A percentile compares a stretch with the other conserved stretches of the same genome.
phyloP scores from a whole-genome alignment of 2,113 vertebrate genomes.

The Ardeotis arabs region DNA sequence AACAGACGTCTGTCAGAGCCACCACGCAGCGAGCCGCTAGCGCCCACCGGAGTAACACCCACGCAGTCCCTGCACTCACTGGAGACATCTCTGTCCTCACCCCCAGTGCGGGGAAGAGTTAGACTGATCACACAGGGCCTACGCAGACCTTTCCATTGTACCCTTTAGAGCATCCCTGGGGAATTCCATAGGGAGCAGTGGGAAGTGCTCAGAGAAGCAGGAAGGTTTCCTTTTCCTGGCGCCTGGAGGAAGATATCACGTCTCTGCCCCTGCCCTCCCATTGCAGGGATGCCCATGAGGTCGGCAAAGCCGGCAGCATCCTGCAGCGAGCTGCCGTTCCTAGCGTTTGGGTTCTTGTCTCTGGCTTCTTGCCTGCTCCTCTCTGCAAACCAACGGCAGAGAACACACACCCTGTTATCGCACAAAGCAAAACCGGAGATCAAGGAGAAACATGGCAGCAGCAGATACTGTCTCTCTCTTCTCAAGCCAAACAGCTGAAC shows the following conservation, averaged over 20 bases:
- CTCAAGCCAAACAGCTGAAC: slow-evolving; percentile 49
- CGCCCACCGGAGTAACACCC: background rate
- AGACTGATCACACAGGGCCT: background rate
- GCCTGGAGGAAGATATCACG: background rate
- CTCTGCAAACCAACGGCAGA: background rate
- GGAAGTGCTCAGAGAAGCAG: background rate
- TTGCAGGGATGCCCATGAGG: fast-evolving
- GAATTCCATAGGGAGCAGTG: background rate
- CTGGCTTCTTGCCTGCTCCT: slow-evolving; percentile 17
- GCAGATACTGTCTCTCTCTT: slow-evolving; percentile 20
- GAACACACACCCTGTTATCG: slow-evolving; percentile 30
- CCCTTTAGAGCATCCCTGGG: background rate
- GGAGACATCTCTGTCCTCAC: background rate
- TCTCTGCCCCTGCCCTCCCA: background rate
- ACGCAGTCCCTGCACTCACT: background rate
- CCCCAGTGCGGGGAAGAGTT: background rate
- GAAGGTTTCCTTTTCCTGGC: background rate
- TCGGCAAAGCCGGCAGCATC: background rate
- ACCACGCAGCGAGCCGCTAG: fast-evolving
- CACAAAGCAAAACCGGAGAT: slow-evolving; percentile 14
- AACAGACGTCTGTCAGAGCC: background rate
- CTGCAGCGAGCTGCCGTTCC: background rate
- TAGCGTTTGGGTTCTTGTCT: background rate
- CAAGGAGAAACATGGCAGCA: slow-evolving; percentile 19
- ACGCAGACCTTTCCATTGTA: background rate